Evolutionary conservation across 2,797 vertebrate genomes (phyloP), one percentile per base, ranked within the genome.

Genomic region (Gallinago stenura): DNA sequence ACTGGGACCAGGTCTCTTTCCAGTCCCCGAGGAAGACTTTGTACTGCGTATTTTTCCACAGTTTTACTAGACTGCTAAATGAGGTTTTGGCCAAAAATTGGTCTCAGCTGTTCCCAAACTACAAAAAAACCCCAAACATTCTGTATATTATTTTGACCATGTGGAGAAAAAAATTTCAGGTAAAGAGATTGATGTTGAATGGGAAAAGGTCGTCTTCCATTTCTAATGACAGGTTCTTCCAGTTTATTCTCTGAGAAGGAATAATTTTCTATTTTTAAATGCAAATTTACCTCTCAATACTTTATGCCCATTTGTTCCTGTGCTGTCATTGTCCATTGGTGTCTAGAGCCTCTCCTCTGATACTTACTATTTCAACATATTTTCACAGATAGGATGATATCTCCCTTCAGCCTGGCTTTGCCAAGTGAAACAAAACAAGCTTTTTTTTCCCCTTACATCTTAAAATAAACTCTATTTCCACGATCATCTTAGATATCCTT

Each of bases 141-240:
- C 1, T 21, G 2, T 13, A n/a, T 24, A 66, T 26, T 7, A 4
- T 19, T 62, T 66, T 78, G 43, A 6, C 4, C 19, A 7, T 2
- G 6, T 31, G 12, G 5, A 15, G 2, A 10, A 9, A 19, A 57
- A 64, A 30, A 43, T 12, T 3, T 8, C 0, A 60, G 26, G 5
- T 68, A 88, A 86, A 72, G 11, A 54, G 3, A 24, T 12, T 28
- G 15, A 5, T 25, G 12, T 51, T 37, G 13, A 86, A 51, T 15
- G 15, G 18, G 39, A 80, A 93, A 53, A 20, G 1, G 10, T 71
- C 8, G 41, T 62, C 12, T 62, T 53, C 21, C 12, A 39, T 9
- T 31, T 76, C 7, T 65, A 0, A 31, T 73, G 9, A 1, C 25
- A 77, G 2, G 6, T 5, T 65, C 31, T 80, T 80, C 6, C 9